phyloP scores from a whole-genome alignment of 35 echinoderm and acorn worm species.

The Antedon bifida region DNA sequence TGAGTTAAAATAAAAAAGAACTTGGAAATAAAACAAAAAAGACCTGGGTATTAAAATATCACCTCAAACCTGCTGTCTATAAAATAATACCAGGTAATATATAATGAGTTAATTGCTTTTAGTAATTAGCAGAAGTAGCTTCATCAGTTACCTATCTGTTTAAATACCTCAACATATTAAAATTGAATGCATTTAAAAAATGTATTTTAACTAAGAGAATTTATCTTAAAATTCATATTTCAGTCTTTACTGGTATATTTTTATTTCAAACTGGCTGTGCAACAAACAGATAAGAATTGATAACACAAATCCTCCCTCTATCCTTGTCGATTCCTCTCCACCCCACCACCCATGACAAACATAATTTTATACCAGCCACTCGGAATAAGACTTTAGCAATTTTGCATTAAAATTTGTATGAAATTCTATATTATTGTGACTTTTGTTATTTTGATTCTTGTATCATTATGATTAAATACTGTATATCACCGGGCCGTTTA shows the following conservation, averaged over 20 bases:
- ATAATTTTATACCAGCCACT: too few species aligned
- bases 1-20: not conserved
- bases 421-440: too few species aligned
- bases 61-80: not conserved
- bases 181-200: too few species aligned
- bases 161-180: too few species aligned
- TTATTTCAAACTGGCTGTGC: not conserved
- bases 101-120: not conserved
- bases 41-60: not conserved
- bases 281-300: not conserved
- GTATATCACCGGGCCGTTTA: too few species aligned
- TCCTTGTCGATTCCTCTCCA: too few species aligned
- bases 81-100: not conserved
- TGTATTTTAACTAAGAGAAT: not conserved
- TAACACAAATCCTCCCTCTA: too few species aligned
- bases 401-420: too few species aligned
- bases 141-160: not conserved
- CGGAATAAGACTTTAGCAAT: too few species aligned
- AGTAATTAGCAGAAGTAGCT: not conserved
- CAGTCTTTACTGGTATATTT: not conserved
- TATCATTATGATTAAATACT: too few species aligned
- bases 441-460: too few species aligned
- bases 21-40: not conserved
- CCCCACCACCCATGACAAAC: too few species aligned
- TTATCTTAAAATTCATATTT: not conserved